Percentiles rank a stretch among this genome's conserved stretches.
These are phyloP conservation scores for Acinonyx jubatus DNA, from an alignment of 2,113 vertebrate genomes.

Conservation along the genomic window DNA sequence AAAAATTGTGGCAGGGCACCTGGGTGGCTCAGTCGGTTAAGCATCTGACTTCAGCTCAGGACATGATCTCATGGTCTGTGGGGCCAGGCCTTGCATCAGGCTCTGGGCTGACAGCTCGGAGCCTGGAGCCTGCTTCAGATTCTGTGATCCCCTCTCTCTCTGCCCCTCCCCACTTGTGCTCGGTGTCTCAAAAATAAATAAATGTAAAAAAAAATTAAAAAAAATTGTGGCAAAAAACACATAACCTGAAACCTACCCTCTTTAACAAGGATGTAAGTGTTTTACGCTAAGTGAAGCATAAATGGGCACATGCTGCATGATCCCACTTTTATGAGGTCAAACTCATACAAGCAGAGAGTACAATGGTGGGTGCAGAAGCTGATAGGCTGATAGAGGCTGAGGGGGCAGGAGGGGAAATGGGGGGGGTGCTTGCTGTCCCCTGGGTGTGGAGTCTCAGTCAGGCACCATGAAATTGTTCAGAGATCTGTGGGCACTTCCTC, in stretches of 20 bases:
- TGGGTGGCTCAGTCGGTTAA: too few species aligned
- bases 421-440: background rate
- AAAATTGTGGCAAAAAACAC: background rate
- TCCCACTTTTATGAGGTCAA: too few species aligned
- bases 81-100: too few species aligned
- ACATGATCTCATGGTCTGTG: too few species aligned
- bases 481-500: too few species aligned
- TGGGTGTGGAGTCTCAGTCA: background rate
- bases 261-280: background rate
- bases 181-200: too few species aligned
- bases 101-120: too few species aligned
- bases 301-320: background rate
- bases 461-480: rapidly evolving
- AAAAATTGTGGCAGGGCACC: background rate
- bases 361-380: background rate
- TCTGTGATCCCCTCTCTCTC: too few species aligned
- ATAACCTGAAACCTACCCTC: background rate
- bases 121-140: too few species aligned
- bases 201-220: background rate
- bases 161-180: too few species aligned
- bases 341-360: rapidly evolving
- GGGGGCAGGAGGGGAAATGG: background rate
- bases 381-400: background rate
- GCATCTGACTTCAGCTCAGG: too few species aligned
- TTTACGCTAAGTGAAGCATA: background rate